Base-by-base conservation (phyloP, 1,140 invertebrate species). In the Drosophila lacteicornis region DNA sequence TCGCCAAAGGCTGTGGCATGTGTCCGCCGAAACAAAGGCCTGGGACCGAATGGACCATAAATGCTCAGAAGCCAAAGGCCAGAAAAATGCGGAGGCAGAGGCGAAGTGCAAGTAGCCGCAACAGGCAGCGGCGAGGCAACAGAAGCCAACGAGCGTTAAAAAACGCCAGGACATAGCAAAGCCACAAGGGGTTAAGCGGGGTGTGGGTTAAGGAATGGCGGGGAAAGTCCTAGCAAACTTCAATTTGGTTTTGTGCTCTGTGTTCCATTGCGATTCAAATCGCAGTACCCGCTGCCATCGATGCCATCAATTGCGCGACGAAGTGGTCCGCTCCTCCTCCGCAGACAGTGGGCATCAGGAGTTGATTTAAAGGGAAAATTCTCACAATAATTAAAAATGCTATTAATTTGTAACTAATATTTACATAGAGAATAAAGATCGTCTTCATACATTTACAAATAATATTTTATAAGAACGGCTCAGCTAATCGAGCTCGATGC, bases 221-320 rank as follows among this genome's bases (percentile, higher is more conserved):
- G 50, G 51, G 61, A 58, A 45, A 51, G 69, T 76, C 68, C 67
- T 38, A 56, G 71, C 76, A 76, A 85, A 90, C 85, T 90, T 90
- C 85, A 85, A 90, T 90, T 90, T 84, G 81, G 85, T 79, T 85
- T 79, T 80, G 58, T 65, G 67, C 66, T 51, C 58, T 56, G 19
- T 60, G 55, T 80, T 74, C 76, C 70, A 81, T 85, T 90, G 85
- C 81, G 85, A 90, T 90, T 90, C 85, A 90, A 90, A 90, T 90
- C 85, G 85, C 80, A 77, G 84, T 69, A 42, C 46, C 55, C 27
- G 42, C 46, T 69, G 79, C 74, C 59, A 83, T 88, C 80, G 77
- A 78, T 80, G 73, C 80, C 80, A 87, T 88, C 84, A 88, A 88
- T 87, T 83, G 69, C 63, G 68, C 74, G 57, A 59, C 82, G n/a